Evolutionary conservation across 1,140 invertebrate genomes (phyloP).

Genomic region (Drosophila simulans): DNA sequence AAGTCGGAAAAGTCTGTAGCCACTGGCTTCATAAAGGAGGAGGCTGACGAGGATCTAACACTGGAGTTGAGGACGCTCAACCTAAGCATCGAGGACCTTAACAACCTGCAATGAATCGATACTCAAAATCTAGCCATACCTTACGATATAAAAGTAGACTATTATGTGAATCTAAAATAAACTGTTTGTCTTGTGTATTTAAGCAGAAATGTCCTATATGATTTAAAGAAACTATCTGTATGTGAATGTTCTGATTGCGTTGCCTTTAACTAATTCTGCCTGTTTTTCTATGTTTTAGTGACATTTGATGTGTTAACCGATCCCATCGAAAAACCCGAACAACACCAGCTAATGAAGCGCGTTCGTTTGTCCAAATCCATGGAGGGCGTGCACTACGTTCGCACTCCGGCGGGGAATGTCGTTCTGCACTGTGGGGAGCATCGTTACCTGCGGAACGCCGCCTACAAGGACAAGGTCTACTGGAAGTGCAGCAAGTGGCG

Average conservation of each 20-base stretch:
- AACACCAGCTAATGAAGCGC: slow-evolving; percentile 51
- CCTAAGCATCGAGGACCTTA: slow-evolving; percentile 65
- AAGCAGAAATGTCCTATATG: background rate
- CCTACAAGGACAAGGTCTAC: slow-evolving; percentile 80
- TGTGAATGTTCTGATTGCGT: background rate
- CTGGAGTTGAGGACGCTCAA: slow-evolving; percentile 65
- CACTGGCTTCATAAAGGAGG: slow-evolving; percentile 31
- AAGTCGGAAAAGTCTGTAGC: slow-evolving; percentile 19
- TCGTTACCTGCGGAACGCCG: slow-evolving; percentile 78
- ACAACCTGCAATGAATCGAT: slow-evolving; percentile 47
- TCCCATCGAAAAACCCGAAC: background rate
- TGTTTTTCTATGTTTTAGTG: slow-evolving; percentile 29
- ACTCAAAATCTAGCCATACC: slow-evolving; percentile 36
- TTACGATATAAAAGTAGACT: slow-evolving; percentile 31
- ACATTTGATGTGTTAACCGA: slow-evolving; percentile 38
- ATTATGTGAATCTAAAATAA: slow-evolving; percentile 31
- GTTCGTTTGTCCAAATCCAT: slow-evolving; percentile 49
- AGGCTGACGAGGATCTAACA: slow-evolving; percentile 58
- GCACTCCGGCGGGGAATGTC: slow-evolving; percentile 71
- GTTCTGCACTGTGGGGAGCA: slow-evolving; percentile 71
- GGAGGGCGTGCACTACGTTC: slow-evolving; percentile 60
- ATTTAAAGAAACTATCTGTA: background rate
- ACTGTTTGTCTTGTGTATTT: slow-evolving; percentile 16
- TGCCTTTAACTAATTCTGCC: slow-evolving; percentile 8
- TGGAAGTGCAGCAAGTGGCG: slow-evolving; percentile 84